These are phyloP conservation scores for Emys orbicularis DNA, from an alignment of 2,797 vertebrate species.

Conservation along the genomic window DNA sequence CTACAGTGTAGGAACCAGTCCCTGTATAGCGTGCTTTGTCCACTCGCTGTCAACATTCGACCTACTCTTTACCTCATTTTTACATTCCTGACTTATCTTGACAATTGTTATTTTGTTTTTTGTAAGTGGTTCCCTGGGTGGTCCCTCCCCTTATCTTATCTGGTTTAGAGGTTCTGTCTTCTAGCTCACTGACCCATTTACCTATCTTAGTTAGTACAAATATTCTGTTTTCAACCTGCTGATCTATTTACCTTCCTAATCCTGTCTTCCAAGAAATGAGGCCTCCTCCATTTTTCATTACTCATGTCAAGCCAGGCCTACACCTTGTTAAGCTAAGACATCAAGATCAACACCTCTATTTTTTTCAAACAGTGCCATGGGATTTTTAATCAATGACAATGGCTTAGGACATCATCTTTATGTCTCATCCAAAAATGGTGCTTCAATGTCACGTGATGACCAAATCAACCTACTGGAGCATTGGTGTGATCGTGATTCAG, in stretches of 20 bases:
- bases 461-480: rapidly evolving
- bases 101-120: background rate
- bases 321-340: background rate
- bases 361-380: background rate
- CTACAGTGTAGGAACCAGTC: too few species aligned
- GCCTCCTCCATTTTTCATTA: background rate
- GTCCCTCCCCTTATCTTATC: background rate
- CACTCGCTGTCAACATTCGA: too few species aligned
- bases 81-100: too few species aligned
- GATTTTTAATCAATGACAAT: background rate
- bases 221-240: background rate
- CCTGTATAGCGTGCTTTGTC: too few species aligned
- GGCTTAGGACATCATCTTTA: background rate
- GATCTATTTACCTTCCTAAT: background rate
- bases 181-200: background rate
- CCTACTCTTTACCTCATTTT: too few species aligned
- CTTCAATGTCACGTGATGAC: background rate
- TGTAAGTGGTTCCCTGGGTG: background rate
- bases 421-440: background rate
- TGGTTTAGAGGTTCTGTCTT: background rate
- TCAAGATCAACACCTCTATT: rapidly evolving
- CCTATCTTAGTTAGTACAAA: background rate
- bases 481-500: background rate
- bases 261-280: background rate
- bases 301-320: background rate